A percentile compares a stretch with the other conserved stretches of the same genome.
phyloP scores from a whole-genome alignment of 2,888 invertebrate genomes.

The Lapara coniferarum region DNA sequence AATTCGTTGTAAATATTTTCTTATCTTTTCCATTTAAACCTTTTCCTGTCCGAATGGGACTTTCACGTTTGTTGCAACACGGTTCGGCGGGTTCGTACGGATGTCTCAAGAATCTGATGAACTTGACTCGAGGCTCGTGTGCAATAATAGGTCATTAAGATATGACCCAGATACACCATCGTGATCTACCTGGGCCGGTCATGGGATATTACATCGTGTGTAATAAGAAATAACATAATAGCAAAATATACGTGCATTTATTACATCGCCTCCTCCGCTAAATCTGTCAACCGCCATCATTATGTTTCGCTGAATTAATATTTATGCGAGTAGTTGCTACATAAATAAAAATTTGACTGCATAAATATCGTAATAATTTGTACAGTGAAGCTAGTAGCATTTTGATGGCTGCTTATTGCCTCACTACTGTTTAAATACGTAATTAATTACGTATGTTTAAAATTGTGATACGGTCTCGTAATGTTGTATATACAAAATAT shows the following conservation, averaged over 20 bases:
- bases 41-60: conserved; percentile 54
- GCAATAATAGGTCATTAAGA: conserved; percentile 65
- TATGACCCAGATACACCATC: conserved; percentile 41
- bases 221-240: conserved; percentile 40
- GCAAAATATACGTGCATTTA: conserved; percentile 33
- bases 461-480: conserved; percentile 31
- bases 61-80: conserved; percentile 61
- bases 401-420: not conserved
- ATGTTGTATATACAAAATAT: conserved; percentile 31
- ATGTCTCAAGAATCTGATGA: conserved; percentile 43
- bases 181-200: conserved; percentile 47
- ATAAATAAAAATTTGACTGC: conserved; percentile 21
- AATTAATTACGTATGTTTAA: not conserved
- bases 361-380: not conserved
- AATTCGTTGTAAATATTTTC: conserved; percentile 58
- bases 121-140: conserved; percentile 66
- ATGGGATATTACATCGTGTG: conserved; percentile 51
- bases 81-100: conserved; percentile 35
- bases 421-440: not conserved
- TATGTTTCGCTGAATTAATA: conserved; percentile 44
- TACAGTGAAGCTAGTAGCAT: not conserved
- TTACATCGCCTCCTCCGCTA: conserved; percentile 40
- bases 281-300: conserved; percentile 37
- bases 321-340: conserved; percentile 44
- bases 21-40: conserved; percentile 61